Evolutionary conservation across 2,113 vertebrate species (phyloP), one percentile per base, ranked within the genome.

Genomic region (Paraplagusia blochii): DNA sequence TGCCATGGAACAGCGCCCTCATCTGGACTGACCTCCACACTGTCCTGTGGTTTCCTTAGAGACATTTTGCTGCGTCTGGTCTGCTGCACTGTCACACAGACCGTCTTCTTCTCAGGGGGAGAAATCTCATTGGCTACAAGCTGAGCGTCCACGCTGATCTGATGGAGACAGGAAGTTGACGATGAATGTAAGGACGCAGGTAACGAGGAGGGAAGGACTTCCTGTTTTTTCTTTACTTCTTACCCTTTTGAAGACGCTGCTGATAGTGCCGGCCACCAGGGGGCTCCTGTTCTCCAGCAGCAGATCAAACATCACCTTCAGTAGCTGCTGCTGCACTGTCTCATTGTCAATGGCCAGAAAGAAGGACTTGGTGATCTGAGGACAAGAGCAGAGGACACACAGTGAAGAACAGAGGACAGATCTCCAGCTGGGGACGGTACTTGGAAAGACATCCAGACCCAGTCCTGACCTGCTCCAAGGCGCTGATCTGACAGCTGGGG

Each of bases 171-270:
- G 39, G 14, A 33, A 39, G 19, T n/a, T 2, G 12, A 14, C 18
- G 4, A 11, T 19, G 4, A 19, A 4, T 6, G 9, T 12, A 16
- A 9, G 44, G 44, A 44, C 8, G 17, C 44, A 44, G n/a, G 44
- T 12, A 11, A 40, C 38, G 2, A 13, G 38, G 44, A 44, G 44
- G 44, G 17, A 11, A 40, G 36, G 36, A 38, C 11, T 13, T 40
- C 9, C 19, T 3, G n/a, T n/a, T 11, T 2, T 5, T 18, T 47
- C 17, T 17, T 14, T 18, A 16, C 17, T 17, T 16, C 90, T 93
- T 85, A 99, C 97, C 87, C 58, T 87, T 91, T 98, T 99, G 72
- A 99, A 99, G 61, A 93, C 86, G 38, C 92, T 92, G 82, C 83
- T 79, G 63, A 97, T 43, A 13, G 88, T 81, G 87, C 92, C 91